These are phyloP conservation scores for Mythimna lalbum DNA, from an alignment of 2,888 invertebrate genomes.

Conservation along the genomic window DNA sequence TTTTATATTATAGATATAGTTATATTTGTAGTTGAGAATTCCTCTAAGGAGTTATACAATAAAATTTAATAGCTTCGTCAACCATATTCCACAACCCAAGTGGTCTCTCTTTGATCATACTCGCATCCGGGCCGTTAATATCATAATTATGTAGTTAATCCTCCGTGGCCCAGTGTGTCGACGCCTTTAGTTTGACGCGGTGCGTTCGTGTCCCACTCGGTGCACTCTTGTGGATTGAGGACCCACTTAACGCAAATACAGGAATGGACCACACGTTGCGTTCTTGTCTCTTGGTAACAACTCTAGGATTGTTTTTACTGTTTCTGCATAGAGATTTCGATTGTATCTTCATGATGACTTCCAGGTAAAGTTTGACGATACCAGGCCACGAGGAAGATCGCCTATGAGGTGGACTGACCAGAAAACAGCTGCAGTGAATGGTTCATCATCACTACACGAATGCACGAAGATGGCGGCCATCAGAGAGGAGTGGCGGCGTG, in stretches of 20 bases:
- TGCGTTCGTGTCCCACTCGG: constrained; percentile 34
- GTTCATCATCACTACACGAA: no score
- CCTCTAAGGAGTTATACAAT: no score
- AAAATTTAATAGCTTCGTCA: background rate
- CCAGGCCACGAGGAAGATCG: no score
- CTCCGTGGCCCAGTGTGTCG: background rate
- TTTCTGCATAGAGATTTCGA: background rate
- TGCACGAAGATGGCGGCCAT: no score
- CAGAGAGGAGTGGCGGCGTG: no score
- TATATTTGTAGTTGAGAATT: no score
- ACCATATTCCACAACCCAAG: background rate
- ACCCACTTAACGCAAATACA: constrained; percentile 31
- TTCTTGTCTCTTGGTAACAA: background rate
- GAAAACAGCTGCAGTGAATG: no score
- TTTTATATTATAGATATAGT: no score
- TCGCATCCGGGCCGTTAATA: background rate
- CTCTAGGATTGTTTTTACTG: background rate
- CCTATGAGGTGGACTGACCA: no score
- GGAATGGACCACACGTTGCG: constrained; percentile 12
- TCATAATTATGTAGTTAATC: background rate
- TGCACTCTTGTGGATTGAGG: constrained; percentile 20
- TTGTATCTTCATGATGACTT: no score
- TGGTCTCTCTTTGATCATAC: background rate
- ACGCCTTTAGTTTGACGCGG: constrained; percentile 19
- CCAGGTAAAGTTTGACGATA: no score